These are phyloP conservation scores for Vombatus ursinus DNA, from an alignment of 2,113 vertebrate species.

Conservation along the genomic window DNA sequence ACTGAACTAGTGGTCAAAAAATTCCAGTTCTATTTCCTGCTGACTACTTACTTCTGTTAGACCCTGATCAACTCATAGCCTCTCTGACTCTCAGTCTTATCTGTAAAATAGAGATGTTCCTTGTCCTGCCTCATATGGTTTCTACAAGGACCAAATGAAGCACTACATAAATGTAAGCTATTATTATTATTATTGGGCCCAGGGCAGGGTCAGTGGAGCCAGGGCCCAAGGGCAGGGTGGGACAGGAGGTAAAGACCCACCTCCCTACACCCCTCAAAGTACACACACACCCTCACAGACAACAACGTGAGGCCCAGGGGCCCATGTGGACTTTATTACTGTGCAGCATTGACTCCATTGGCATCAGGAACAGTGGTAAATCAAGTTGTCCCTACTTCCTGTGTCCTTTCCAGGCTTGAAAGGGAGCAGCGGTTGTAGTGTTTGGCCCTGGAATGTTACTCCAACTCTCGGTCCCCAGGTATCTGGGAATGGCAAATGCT, in stretches of 20 bases:
- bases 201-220: not conserved
- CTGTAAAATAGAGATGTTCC: not conserved
- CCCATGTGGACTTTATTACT: not conserved
- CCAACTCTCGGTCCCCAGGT: not conserved
- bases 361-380: not conserved
- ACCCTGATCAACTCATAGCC: not conserved
- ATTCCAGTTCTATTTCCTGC: not conserved
- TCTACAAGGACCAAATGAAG: too few species aligned
- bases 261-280: not conserved
- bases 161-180: too few species aligned
- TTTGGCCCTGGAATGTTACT: not conserved
- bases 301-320: not conserved
- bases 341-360: not conserved
- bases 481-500: not conserved
- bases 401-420: not conserved
- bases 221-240: not conserved
- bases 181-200: not conserved
- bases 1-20: not conserved
- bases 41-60: not conserved
- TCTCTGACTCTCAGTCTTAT: not conserved
- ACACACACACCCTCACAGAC: not conserved
- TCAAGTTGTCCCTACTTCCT: not conserved
- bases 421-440: not conserved
- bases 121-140: not conserved
- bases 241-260: not conserved